Evolutionary conservation across 92 coral and sea anemone species (phyloP), one percentile per base, ranked within the genome.

Genomic region (Zoanthus gigantus): DNA sequence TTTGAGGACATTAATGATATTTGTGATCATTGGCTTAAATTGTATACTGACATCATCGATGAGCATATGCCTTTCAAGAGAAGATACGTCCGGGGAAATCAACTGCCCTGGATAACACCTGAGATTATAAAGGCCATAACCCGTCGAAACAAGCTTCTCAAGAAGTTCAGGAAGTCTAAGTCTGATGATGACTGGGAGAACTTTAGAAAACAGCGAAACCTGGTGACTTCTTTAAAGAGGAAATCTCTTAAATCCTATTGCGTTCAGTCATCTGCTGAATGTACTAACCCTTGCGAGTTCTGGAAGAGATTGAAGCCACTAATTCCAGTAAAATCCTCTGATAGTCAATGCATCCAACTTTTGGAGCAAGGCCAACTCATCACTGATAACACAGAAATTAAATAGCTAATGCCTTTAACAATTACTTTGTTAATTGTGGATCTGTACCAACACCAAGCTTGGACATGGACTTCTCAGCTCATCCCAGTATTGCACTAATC

Each of bases 241-340:
- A 88, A 80, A 34, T 77, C 87, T 4, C 77, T 50, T 46, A 31
- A 81, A 23, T 23, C 23, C 23, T 23, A 23, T 23, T 23, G 23
- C 23, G 23, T 23, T 23, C 23, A 23, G 74, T 80, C 82, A 48
- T 79, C 91, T 47, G 53, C 16, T 52, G 76, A 23, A 23, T 23
- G 23, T 23, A 23, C 23, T 45, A 13, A 87, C 77, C 91, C 82
- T 69, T 81, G 76, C 74, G 91, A 88, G 75, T 82, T 88, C 72
- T 88, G 91, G 81, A 66, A 88, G 78, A 88, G 71, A 50, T 80
- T 88, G 80, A 69, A 72, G 72, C 91, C 83, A 88, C 85, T 82
- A 18, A 81, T 88, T 67, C 91, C 88, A 5, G 76, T 72, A 37
- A 44, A 72, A 72, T 34, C 76, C 76, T 63, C 30, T 63, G 69